phyloP scores from a whole-genome alignment of 2,797 vertebrate species.

The Scolopax rusticola region DNA sequence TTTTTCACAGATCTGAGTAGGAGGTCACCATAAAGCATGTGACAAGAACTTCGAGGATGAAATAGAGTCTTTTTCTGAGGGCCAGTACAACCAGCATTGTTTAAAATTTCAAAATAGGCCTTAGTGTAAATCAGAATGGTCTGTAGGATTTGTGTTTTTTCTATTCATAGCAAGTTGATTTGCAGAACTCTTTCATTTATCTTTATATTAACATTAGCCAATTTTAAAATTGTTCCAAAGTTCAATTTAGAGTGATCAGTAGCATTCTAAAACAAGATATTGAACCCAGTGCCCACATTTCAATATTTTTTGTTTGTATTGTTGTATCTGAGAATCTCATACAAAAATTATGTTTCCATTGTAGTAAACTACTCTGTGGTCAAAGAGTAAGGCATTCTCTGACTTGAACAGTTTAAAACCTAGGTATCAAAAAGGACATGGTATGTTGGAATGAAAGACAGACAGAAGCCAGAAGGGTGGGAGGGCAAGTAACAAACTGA shows the following conservation, averaged over 20 bases:
- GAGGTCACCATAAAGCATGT: constrained; percentile 63
- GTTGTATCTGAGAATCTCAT: neutral
- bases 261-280: neutral
- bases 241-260: neutral
- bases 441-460: neutral
- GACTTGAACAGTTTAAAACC: neutral
- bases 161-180: neutral
- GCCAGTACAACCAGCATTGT: neutral
- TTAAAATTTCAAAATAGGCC: neutral
- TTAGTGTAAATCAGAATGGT: neutral
- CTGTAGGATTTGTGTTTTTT: neutral
- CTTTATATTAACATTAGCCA: neutral
- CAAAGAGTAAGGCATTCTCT: neutral
- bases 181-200: neutral
- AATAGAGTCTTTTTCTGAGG: neutral
- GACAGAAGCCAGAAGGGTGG: neutral
- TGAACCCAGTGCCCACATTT: neutral
- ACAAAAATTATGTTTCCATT: neutral
- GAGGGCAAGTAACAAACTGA: constrained; percentile 3
- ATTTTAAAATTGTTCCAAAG: neutral
- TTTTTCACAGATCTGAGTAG: constrained; percentile 66
- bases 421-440: neutral
- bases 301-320: neutral
- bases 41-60: neutral
- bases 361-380: neutral